These are phyloP conservation scores for Sminthurides aquaticus DNA, from an alignment of 2,888 invertebrate species.

Conservation along the genomic window DNA sequence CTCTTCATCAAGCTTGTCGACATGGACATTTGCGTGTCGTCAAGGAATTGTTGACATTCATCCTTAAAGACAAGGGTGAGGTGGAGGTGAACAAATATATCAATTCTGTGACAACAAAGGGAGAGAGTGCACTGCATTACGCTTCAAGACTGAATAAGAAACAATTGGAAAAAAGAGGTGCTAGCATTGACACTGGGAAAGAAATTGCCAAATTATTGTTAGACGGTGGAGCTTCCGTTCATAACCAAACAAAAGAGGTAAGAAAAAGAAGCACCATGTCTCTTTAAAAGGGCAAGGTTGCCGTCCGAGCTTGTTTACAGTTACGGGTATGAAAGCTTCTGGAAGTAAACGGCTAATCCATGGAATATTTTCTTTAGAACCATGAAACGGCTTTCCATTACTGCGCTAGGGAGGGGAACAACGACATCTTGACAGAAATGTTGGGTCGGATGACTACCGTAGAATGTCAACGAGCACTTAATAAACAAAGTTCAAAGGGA, in stretches of 20 bases:
- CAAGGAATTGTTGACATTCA: constrained; percentile 72
- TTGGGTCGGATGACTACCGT: constrained; percentile 80
- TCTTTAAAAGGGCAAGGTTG: neutral
- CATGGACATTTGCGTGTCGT: constrained; percentile 58
- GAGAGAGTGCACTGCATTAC: constrained; percentile 89
- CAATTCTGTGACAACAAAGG: constrained; percentile 80
- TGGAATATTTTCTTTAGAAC: constrained; percentile 25
- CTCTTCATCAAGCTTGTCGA: constrained; percentile 87
- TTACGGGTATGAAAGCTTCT: no score
- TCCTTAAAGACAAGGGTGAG: constrained; percentile 65
- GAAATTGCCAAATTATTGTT: constrained; percentile 83
- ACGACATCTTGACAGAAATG: constrained; percentile 89
- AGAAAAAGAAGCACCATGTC: no score
- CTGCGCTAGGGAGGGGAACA: constrained; percentile 89
- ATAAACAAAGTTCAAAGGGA: constrained; percentile 85
- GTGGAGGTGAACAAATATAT: constrained; percentile 76
- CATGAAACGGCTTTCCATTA: constrained; percentile 79
- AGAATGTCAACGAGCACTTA: constrained; percentile 86
- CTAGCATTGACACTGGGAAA: constrained; percentile 52
- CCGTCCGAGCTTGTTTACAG: no score
- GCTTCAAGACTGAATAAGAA: constrained; percentile 81
- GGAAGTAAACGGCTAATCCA: no score
- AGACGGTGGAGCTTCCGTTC: constrained; percentile 84
- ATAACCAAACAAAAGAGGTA: constrained; percentile 66
- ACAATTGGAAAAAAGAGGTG: constrained; percentile 55